phyloP scores from a whole-genome alignment of 2,113 vertebrate species.

The Ginglymostoma cirratum region DNA sequence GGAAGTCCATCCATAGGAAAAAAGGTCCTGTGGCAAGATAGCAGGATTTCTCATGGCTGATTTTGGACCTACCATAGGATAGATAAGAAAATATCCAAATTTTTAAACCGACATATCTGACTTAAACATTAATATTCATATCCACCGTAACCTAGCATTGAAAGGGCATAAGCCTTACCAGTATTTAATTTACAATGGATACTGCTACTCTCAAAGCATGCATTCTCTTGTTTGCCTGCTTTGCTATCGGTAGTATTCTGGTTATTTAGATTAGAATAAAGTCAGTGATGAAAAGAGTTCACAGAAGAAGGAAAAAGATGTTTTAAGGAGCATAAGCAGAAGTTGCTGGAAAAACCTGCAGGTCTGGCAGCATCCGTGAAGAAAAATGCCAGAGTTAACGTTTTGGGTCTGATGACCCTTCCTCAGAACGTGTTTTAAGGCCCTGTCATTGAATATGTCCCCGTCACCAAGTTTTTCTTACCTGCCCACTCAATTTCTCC shows the following conservation, averaged over 20 bases:
- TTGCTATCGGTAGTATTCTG: background rate
- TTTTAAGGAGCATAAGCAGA: background rate
- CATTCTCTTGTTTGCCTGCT: background rate
- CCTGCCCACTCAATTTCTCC: background rate
- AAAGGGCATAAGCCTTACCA: background rate
- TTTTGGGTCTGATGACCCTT: no score
- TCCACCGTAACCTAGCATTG: background rate
- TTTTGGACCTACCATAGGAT: no score
- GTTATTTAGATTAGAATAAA: background rate
- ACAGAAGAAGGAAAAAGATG: background rate
- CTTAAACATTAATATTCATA: background rate
- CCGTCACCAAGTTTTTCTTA: background rate
- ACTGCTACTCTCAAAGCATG: background rate
- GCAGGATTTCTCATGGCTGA: no score
- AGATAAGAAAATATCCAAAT: no score
- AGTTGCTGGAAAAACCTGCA: no score
- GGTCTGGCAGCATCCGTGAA: no score
- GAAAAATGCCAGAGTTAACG: no score
- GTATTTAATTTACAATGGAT: background rate
- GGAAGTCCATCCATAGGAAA: no score
- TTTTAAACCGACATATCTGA: background rate
- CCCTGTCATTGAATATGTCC: background rate
- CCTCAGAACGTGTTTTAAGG: background rate
- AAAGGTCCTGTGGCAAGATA: no score
- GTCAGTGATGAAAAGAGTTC: background rate